Conservation (phyloP, 2,113 vertebrate species). For the Mirza zaza region DNA sequence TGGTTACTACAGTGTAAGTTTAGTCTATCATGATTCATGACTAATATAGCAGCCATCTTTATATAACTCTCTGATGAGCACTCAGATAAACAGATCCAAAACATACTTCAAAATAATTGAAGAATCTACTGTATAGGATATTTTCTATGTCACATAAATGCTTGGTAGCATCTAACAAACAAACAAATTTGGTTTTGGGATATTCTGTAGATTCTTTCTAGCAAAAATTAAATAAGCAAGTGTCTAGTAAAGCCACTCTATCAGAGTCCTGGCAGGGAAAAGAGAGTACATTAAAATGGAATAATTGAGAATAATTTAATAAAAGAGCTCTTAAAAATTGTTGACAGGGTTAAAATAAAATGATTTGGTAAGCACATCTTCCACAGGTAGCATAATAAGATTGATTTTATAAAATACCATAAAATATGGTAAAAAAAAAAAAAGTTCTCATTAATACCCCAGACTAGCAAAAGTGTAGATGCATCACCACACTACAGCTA, state of each 20-base stretch:
- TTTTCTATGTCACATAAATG: neutral
- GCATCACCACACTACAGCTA: neutral
- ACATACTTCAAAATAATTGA: neutral
- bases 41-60: neutral
- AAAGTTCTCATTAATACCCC: neutral
- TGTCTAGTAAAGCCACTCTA: neutral
- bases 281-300: neutral
- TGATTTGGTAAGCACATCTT: neutral
- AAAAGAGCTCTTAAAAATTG: neutral
- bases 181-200: neutral
- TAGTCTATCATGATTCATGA: neutral
- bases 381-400: neutral
- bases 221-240: neutral
- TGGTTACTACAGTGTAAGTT: neutral
- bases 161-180: neutral
- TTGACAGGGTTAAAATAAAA: slow-evolving; percentile 18
- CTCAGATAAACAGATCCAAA: neutral
- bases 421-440: neutral
- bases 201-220: slow-evolving; percentile 4
- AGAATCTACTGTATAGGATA: neutral
- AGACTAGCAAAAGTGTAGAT: neutral
- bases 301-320: neutral
- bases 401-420: slow-evolving; percentile 19
- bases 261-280: neutral
- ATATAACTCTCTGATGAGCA: neutral